These are phyloP conservation scores for Eretmochelys imbricata DNA, from an alignment of 2,113 vertebrate species.

Conservation along the genomic window DNA sequence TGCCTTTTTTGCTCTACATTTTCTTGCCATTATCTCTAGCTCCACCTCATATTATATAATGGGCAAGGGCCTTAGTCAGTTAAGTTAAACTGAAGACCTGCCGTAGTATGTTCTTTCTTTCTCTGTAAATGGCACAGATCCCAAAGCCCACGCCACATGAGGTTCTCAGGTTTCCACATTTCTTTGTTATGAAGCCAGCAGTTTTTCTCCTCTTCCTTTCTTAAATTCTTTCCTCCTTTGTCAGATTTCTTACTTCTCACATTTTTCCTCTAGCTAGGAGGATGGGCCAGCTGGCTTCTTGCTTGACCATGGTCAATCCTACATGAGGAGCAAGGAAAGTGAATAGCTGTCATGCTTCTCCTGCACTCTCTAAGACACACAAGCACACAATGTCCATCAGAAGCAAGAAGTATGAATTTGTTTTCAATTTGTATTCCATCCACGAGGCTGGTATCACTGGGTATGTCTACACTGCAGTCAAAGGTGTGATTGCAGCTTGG, in stretches of 20 bases:
- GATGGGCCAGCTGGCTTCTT: neutral
- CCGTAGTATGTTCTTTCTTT: neutral
- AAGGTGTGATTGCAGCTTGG: no score
- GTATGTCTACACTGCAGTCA: no score
- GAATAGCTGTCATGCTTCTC: neutral
- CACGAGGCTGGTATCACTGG: neutral
- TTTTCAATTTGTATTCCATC: neutral
- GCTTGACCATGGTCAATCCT: neutral
- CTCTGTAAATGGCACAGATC: neutral
- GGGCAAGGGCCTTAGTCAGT: neutral
- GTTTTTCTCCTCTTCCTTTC: neutral
- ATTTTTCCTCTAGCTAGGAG: neutral
- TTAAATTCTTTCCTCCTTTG: neutral
- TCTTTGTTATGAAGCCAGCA: neutral
- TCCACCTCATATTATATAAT: neutral
- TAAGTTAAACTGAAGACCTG: neutral
- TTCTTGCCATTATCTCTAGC: neutral
- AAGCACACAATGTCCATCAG: neutral
- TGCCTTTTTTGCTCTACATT: neutral
- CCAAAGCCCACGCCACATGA: neutral
- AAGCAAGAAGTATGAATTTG: neutral
- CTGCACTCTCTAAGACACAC: neutral
- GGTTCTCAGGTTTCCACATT: neutral
- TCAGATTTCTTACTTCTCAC: neutral
- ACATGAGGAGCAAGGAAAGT: neutral